Evolutionary conservation across 2,888 invertebrate genomes (phyloP), one percentile per base, ranked within the genome.

Genomic region (Cantharis flavilabris): DNA sequence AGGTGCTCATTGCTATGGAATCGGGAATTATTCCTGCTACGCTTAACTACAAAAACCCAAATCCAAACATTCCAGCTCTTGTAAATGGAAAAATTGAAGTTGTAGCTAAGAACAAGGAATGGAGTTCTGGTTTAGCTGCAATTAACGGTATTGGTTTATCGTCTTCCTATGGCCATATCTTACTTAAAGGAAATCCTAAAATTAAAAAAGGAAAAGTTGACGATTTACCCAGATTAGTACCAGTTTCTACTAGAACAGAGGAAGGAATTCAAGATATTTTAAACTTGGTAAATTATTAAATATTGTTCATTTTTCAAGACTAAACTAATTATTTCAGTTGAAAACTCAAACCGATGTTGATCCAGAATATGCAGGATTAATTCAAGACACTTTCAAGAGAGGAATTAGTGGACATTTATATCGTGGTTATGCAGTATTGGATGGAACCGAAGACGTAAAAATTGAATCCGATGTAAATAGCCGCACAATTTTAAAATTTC

Each of bases 101-200:
- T 72, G 96, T 99, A 26, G 92, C 94, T 80, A 92, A 93, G 86
- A 93, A 95, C 85, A 93, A 91, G 75, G 92, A 93, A 70, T 98
- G 96, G 95, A 92, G 93, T 67, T 97, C 97, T 64, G 97, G 96
- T 16, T 91, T 96, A 80, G 94, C 96, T 72, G 98, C 96, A 18
- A 90, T 99, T 62, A 99, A 99, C 90, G 97, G 97, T 13, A 97
- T 99, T 88, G 99, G 99, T n/a, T 96, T 99, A 88, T 97, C 98
- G 80, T 98, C 99, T 73, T 96, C 97, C 71, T 98, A 97, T 88
- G 97, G 96, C 7, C 98, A 98, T 89, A 89, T 96, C 1, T 90
- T 98, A 81, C 90, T 98, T n/a, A 93, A 94, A 86, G 94, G 96
- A 16, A 93, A 95, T 87, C 91, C 92, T 0, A 93, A 93, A 84